Base-by-base conservation (phyloP, 2,113 vertebrate genomes). In the Sylvilagus bachmani region DNA sequence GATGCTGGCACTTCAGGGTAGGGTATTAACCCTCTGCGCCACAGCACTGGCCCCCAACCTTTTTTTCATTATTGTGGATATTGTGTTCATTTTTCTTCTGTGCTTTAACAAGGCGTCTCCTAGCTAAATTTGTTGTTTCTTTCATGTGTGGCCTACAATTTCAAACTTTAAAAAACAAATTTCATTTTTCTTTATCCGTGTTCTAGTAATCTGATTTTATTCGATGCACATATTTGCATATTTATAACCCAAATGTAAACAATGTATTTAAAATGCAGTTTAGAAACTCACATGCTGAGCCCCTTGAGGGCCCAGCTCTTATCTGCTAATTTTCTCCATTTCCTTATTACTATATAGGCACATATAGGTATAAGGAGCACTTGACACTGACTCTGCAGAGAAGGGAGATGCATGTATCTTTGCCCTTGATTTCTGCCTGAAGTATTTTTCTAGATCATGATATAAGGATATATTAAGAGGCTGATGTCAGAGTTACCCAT, bases 161-260 rank as follows among this genome's bases (percentile, higher is more conserved):
- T 71, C 58, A 70, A 80, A 55, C 16, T 58, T 93, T 91, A 75
- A 8, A 86, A 1, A 6, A 69, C 12, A 29, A 25, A 44, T 71
- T 91, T 79, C 51, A 62, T 69, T 87, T 89, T 74, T 74, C 33
- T 10, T 77, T 86, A 31, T 24, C 25, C 38, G 90, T 90, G 31
- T 94, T 22, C 75, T 51, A 58, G 24, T 75, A 55, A 58, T 86
- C 27, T 64, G 38, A 38, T 92, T 87, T 84, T 69, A 79, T 61
- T 90, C 25, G 53, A 82, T 70, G 6, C 17, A 14, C n/a, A 19
- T 66, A 19, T 87, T 84, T 29, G 69, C 5, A 85, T 67, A 75
- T 84, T n/a, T 36, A 75, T 66, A 75, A 74, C 5, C 7, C 36
- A 83, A 73, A 73, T 55, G n/a, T 33, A 33, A 86, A 83, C 64